A percentile compares a stretch with the other conserved stretches of the same genome.
Conservation (phyloP, 1,140 invertebrate species). For the Venturia canescens region DNA sequence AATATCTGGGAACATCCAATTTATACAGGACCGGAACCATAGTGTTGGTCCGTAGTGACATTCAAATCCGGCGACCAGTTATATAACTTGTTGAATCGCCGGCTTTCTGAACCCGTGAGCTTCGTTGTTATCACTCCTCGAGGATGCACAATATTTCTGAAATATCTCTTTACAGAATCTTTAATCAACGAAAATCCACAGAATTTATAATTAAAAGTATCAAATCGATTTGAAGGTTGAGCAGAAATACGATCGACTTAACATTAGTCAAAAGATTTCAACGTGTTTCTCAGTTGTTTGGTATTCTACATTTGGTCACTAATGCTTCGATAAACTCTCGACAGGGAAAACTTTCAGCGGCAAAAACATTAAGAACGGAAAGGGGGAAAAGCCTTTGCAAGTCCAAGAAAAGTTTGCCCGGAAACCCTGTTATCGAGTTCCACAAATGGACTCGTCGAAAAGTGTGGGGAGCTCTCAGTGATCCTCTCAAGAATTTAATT, state of each 20-base stretch:
- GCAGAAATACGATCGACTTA: background rate
- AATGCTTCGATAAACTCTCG: background rate
- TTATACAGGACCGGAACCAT: too few species aligned
- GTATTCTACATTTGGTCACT: background rate
- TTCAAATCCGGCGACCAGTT: slow-evolving; percentile 11
- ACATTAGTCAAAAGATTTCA: background rate
- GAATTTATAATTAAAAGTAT: background rate
- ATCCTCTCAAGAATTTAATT: background rate
- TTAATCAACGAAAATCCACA: background rate
- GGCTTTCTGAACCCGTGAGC: slow-evolving; percentile 35
- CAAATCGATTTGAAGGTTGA: background rate
- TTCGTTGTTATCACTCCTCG: slow-evolving; percentile 6
- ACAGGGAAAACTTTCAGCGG: background rate
- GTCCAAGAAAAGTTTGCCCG: background rate
- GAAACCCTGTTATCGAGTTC: background rate
- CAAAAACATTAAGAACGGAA: background rate
- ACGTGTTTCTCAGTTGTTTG: background rate
- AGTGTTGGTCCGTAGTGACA: slow-evolving; percentile 52
- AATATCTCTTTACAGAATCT: background rate
- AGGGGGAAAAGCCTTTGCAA: background rate
- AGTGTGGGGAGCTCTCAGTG: background rate
- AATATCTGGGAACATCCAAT: background rate
- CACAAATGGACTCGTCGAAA: slow-evolving; percentile 4
- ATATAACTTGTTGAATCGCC: slow-evolving; percentile 68
- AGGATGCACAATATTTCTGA: background rate